A percentile compares a stretch with the other conserved stretches of the same genome.
These are phyloP conservation scores for Zalophus californianus DNA, from an alignment of 2,797 vertebrate genomes.

Conservation along the genomic window DNA sequence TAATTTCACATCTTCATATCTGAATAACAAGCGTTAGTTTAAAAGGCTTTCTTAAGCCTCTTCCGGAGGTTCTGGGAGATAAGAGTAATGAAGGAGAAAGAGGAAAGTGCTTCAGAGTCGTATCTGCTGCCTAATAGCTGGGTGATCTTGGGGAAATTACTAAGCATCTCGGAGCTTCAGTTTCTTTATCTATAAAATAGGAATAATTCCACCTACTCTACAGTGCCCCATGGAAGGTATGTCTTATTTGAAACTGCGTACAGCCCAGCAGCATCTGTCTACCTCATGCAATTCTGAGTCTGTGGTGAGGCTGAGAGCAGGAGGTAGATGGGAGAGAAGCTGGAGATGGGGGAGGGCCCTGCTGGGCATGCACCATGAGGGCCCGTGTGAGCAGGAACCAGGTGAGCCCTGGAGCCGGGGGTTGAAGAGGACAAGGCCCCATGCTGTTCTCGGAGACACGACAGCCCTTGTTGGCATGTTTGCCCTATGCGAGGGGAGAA, in stretches of 20 bases:
- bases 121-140: not conserved
- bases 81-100: not conserved
- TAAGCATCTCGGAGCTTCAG: not conserved
- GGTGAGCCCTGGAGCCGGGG: not conserved
- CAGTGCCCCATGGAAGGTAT: not conserved
- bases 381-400: not conserved
- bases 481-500: not conserved
- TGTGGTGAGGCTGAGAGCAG: not conserved
- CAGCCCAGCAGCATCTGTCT: not conserved
- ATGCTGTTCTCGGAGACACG: not conserved
- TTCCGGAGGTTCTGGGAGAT: not conserved
- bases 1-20: conserved; percentile 34
- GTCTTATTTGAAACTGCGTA: not conserved
- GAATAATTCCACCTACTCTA: not conserved
- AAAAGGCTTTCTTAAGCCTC: not conserved
- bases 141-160: conserved; percentile 24
- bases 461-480: not conserved
- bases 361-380: not conserved
- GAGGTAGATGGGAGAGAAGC: not conserved
- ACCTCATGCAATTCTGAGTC: not conserved
- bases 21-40: not conserved
- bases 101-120: not conserved
- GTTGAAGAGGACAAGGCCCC: not conserved
- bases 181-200: not conserved
- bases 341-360: not conserved